phyloP scores from a whole-genome alignment of 2,888 invertebrate genomes.

The Acrobasis consociella region DNA sequence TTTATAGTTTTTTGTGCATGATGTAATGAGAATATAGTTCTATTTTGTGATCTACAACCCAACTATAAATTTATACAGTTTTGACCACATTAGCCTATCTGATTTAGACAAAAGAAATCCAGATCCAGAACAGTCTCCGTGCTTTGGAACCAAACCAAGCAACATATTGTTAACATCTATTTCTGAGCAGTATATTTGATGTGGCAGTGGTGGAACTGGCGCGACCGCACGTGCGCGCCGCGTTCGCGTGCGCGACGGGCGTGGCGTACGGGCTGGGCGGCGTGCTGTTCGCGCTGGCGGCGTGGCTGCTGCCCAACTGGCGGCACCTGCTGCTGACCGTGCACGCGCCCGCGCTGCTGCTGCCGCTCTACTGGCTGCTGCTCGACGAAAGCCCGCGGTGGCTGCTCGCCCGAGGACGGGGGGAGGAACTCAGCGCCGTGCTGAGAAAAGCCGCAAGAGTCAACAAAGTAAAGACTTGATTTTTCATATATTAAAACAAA shows the following conservation, averaged over 20 bases:
- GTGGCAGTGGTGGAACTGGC: constrained; percentile 66
- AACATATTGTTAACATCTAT: no score
- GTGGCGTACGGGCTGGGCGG: constrained; percentile 78
- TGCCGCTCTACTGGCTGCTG: constrained; percentile 86
- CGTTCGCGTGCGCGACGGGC: constrained; percentile 69
- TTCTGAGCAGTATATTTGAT: background rate
- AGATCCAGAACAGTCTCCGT: no score
- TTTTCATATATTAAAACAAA: no score
- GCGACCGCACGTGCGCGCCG: constrained; percentile 62
- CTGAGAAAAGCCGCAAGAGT: constrained; percentile 84
- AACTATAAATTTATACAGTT: no score
- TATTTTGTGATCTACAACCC: no score
- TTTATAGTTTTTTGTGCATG: no score
- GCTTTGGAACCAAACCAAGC: no score
- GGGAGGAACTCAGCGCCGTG: constrained; percentile 80
- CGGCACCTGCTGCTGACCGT: constrained; percentile 84
- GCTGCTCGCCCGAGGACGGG: constrained; percentile 85
- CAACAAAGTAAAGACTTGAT: constrained; percentile 77
- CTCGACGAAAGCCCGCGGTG: constrained; percentile 90
- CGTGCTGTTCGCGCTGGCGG: constrained; percentile 72
- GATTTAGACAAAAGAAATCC: no score
- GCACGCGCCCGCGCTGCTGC: constrained; percentile 86
- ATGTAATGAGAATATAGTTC: no score
- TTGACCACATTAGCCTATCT: no score
- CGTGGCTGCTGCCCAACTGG: constrained; percentile 85